phyloP scores from a whole-genome alignment of 1,140 invertebrate species.

The Zaprionus taronus region DNA sequence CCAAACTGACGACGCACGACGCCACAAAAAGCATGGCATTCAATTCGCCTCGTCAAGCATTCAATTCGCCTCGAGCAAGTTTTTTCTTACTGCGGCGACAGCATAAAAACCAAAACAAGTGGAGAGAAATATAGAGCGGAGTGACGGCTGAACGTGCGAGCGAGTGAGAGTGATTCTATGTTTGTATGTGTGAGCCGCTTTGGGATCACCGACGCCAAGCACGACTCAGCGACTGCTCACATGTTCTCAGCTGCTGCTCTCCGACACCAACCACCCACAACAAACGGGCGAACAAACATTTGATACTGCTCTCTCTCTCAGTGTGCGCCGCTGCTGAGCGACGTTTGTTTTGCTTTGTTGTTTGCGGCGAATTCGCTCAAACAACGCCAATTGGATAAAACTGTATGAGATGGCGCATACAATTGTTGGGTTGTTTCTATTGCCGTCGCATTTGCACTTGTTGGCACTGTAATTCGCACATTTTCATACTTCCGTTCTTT shows the following conservation, averaged over 20 bases:
- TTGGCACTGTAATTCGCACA: slow-evolving; percentile 8
- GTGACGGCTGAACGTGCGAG: background rate
- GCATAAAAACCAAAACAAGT: slow-evolving; percentile 47
- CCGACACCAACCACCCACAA: slow-evolving; percentile 42
- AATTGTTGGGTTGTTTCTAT: slow-evolving; percentile 25
- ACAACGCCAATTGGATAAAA: slow-evolving; percentile 69
- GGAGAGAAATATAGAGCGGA: slow-evolving; percentile 7
- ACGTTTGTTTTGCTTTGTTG: slow-evolving; percentile 46
- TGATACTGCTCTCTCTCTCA: slow-evolving; percentile 12
- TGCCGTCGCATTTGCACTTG: slow-evolving; percentile 47
- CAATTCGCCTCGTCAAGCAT: slow-evolving; percentile 26
- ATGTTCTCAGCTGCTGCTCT: slow-evolving; percentile 23
- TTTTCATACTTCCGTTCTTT: slow-evolving; percentile 62
- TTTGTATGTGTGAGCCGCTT: slow-evolving; percentile 4
- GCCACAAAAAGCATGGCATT: slow-evolving; percentile 37
- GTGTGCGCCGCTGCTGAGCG: background rate
- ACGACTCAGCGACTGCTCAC: slow-evolving; percentile 15
- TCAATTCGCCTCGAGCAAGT: background rate
- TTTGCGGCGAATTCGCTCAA: slow-evolving; percentile 77
- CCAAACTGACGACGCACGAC: slow-evolving; percentile 54
- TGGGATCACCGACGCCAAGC: slow-evolving; percentile 28
- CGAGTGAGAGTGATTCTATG: slow-evolving; percentile 15
- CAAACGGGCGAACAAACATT: slow-evolving; percentile 47
- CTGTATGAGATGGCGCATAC: slow-evolving; percentile 46
- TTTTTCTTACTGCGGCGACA: slow-evolving; percentile 20